Evolutionary conservation across 2,113 vertebrate species (phyloP).

Genomic region (Ptilonorhynchus violaceus): DNA sequence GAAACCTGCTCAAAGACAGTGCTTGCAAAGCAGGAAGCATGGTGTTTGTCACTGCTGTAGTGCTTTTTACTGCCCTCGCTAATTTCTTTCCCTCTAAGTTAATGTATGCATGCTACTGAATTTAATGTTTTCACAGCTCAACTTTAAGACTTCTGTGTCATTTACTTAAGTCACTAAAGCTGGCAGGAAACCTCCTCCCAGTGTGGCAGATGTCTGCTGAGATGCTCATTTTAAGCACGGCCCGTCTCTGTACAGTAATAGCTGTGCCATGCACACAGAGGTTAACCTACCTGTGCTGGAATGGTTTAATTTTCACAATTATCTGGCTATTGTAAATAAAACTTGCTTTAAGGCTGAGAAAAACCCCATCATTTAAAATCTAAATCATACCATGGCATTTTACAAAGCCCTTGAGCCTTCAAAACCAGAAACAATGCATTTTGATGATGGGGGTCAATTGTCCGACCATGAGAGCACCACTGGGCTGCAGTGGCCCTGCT

Average conservation of each 20-base stretch:
- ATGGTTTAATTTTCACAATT: not conserved
- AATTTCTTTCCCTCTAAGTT: not conserved
- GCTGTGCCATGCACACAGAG: not conserved
- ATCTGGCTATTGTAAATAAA: not conserved
- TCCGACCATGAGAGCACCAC: not conserved
- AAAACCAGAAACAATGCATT: not conserved
- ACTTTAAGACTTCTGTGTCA: not conserved
- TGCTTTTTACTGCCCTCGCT: not conserved
- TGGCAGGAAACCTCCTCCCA: not conserved
- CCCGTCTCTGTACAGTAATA: rapidly evolving
- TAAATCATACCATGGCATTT: not conserved
- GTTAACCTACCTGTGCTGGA: not conserved
- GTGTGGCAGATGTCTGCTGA: not conserved
- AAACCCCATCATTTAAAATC: not conserved
- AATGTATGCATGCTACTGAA: rapidly evolving
- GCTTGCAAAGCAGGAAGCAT: not conserved
- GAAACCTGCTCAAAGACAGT: not conserved
- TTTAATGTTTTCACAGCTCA: not conserved
- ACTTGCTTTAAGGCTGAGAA: not conserved
- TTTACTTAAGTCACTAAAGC: not conserved
- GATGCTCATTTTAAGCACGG: not conserved
- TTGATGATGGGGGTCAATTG: rapidly evolving
- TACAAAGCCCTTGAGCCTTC: not conserved
- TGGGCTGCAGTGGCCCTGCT: not conserved
- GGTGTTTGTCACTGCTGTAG: not conserved